These are phyloP conservation scores for Callinectes sapidus DNA, from an alignment of 2,888 invertebrate genomes.

Conservation along the genomic window DNA sequence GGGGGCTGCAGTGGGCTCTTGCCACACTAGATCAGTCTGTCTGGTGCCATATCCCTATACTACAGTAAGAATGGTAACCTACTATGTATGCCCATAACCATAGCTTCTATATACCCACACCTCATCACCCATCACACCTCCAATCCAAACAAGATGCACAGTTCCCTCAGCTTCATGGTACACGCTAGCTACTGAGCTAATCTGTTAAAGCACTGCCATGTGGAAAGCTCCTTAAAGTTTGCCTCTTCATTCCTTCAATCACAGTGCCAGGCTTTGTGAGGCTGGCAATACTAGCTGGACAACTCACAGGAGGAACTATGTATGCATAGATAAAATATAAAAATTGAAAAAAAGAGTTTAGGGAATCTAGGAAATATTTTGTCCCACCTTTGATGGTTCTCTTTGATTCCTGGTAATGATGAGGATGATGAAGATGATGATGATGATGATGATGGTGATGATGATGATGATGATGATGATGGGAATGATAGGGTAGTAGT, in stretches of 20 bases:
- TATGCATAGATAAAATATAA: background rate
- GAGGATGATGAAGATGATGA: constrained; percentile 12
- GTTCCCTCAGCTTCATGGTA: background rate
- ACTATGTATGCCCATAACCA: background rate
- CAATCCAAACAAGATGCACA: background rate
- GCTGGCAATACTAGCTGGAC: background rate
- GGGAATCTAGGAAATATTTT: background rate
- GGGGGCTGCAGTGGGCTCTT: background rate
- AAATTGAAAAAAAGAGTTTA: background rate
- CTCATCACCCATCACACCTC: background rate
- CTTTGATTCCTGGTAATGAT: background rate
- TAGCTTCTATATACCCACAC: background rate
- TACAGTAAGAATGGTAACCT: background rate
- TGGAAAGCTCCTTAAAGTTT: background rate
- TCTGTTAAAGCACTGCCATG: background rate
- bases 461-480: constrained; percentile 34
- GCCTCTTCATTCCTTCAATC: background rate
- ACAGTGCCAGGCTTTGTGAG: background rate
- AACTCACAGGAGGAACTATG: background rate
- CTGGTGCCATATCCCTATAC: background rate
- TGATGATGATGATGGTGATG: constrained; percentile 35
- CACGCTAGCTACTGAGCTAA: background rate
- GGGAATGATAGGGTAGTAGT: background rate
- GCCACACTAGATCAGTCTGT: background rate
- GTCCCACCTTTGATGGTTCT: background rate